Evolutionary conservation across 2,888 invertebrate species (phyloP), one percentile per base, ranked within the genome.

Genomic region (Drosophila ustulata): DNA sequence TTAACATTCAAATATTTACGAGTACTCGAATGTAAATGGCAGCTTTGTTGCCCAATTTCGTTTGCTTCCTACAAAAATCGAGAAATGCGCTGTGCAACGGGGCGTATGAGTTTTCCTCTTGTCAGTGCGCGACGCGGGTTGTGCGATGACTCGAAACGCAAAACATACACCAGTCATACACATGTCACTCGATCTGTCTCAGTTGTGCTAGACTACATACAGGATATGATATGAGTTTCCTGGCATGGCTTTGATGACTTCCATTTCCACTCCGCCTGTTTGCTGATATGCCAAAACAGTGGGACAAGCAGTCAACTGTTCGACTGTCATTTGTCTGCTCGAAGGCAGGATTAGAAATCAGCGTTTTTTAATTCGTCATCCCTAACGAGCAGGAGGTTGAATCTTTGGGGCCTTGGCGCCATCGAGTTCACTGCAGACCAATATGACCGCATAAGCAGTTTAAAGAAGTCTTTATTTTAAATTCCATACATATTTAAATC

Each of bases 81-180:
- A 32, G 56, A 51, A n/a, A 8, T 61, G 65, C 67, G 55, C 39
- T 87, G 85, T 71, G 74, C 88, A 84, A 68, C 80, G 76, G 74
- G 65, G 88, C 83, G 83, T 83, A 82, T 87, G 80, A 71, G 74
- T 74, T 66, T 28, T 39, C 4, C 4, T 23, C 6, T 30, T 11
- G 5, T 43, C n/a, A 11, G 4, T 34, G 28, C 30, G 13, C 66
- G 50, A 18, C 30, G 13, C 66, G 50, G 57, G 56, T 62, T 67
- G 67, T 65, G 65, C 63, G 70, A 52, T 66, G 69, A 53, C 49
- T 61, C 63, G 47, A 50, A 75, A 62, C 45, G 39, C 45, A 58
- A 61, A 34, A 34, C 43, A 52, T 37, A 47, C 30, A 50, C 45
- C 49, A 50, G 41, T 58, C 75, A 52, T 46, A 59, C 75, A 52